Evolutionary conservation across 1,140 invertebrate genomes (phyloP).

Genomic region (Ganaspis sp.): DNA sequence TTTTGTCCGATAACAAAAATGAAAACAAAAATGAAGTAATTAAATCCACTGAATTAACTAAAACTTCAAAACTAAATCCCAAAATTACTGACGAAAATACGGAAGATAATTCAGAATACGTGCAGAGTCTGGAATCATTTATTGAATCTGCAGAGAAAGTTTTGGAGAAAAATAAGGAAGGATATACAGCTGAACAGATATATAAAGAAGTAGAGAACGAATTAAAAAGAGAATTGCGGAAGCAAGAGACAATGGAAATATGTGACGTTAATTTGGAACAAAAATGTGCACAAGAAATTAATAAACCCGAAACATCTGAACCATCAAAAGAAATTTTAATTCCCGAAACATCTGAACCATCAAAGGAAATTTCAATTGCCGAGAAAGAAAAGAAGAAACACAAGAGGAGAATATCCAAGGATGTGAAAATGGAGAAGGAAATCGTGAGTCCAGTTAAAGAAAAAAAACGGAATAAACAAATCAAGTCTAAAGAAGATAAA

Average conservation of each 20-base stretch:
- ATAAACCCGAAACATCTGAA: background rate
- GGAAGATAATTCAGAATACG: background rate
- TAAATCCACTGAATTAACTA: too few relatives aligned
- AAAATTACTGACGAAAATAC: too few relatives aligned
- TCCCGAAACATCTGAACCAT: too few relatives aligned
- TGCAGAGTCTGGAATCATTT: conserved; percentile 5
- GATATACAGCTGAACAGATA: background rate
- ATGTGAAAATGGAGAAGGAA: background rate
- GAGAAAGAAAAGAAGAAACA: background rate
- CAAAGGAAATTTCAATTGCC: background rate
- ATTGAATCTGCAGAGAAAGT: background rate
- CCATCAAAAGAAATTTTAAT: too few relatives aligned
- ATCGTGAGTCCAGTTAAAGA: background rate
- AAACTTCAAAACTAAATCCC: too few relatives aligned
- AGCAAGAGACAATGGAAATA: background rate
- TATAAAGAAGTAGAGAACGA: background rate
- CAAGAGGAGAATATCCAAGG: background rate
- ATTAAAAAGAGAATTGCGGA: background rate
- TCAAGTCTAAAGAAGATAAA: background rate
- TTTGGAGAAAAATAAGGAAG: conserved; percentile 2
- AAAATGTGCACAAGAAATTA: too few relatives aligned
- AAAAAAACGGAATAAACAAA: conserved; percentile 3
- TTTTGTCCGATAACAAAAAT: too few relatives aligned
- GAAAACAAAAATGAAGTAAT: too few relatives aligned
- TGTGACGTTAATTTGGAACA: too few relatives aligned